A percentile compares a stretch with the other conserved stretches of the same genome.
These are phyloP conservation scores for Aspidiotus rigidus DNA, from an alignment of 2,888 invertebrate species.

Conservation along the genomic window DNA sequence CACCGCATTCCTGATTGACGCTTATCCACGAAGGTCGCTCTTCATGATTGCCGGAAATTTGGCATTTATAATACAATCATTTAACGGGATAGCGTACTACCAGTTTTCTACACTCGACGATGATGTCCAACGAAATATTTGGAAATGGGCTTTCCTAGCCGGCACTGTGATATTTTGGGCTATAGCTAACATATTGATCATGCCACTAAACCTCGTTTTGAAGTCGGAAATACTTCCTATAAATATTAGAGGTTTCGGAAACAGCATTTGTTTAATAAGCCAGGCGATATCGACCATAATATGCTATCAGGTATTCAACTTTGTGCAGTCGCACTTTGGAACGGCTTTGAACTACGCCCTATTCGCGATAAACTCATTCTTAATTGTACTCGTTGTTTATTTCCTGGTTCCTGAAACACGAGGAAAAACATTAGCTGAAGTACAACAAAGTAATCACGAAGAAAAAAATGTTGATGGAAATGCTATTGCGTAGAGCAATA, in stretches of 20 bases:
- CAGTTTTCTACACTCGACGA: neutral
- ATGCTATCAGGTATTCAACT: slow-evolving; percentile 4
- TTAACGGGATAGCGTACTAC: slow-evolving; percentile 13
- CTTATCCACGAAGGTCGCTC: slow-evolving; percentile 7
- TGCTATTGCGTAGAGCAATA: too few species aligned
- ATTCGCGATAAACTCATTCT: neutral
- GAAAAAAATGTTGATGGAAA: too few species aligned
- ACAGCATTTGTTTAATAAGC: neutral
- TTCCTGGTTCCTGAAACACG: slow-evolving; percentile 13
- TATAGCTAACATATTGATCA: neutral
- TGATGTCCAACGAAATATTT: neutral
- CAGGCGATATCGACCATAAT: neutral
- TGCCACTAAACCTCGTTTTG: slow-evolving; percentile 11
- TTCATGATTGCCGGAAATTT: neutral
- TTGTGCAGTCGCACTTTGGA: neutral
- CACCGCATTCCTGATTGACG: slow-evolving; percentile 14
- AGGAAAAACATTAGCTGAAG: slow-evolving; percentile 8
- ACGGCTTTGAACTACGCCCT: neutral
- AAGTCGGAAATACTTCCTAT: slow-evolving; percentile 16
- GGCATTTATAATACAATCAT: slow-evolving; percentile 9
- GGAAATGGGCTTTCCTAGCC: slow-evolving; percentile 5
- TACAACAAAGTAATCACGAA: slow-evolving; percentile 5
- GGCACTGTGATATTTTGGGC: slow-evolving; percentile 1
- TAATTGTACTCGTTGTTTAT: neutral
- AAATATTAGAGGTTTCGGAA: slow-evolving; percentile 16